Evolutionary conservation across 2,113 vertebrate genomes (phyloP), one percentile per base, ranked within the genome.

Genomic region (Tenrec ecaudatus): DNA sequence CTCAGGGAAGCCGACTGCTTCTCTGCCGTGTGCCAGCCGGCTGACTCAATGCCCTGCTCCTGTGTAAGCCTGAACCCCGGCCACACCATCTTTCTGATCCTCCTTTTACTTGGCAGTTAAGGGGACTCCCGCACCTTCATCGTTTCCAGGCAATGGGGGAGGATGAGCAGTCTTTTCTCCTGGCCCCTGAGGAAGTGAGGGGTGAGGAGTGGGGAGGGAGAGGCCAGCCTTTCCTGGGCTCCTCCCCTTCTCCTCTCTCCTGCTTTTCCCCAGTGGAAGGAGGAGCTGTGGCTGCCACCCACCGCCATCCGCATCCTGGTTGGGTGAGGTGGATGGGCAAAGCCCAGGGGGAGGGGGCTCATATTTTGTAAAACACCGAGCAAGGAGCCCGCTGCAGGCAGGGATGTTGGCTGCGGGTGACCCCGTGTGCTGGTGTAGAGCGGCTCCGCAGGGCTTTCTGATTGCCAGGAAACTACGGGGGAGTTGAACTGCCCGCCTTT

Each of bases 311-410:
- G 27, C 40, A 69, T 12, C 27, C 25, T 2, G 31, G 73, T 2
- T 10, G 17, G 31, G 17, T 71, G 20, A 57, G 36, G 57, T 10
- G 14, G 25, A 22, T 64, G 33, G 62, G 36, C 40, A 79, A 64
- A 77, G 33, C 1, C 0, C 22, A n/a, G n/a, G n/a, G n/a, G n/a
- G n/a, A n/a, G n/a, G n/a, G 14, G 79, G 33, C 31, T 47, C 38
- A 25, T 27, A 20, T 89, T 93, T 29, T 60, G 53, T 78, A 92
- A 92, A 78, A 15, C 71, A 22, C 53, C 22, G 27, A 86, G 53
- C 4, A 3, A 78, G 53, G 69, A 27, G 31, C 22, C 17, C 17
- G 5, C 22, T 62, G 22, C 47, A 53, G 47, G 11, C 4, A 53
- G 47, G 11, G 47, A 53, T 2, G 47, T 14, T 53, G 47, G 9